phyloP scores from a whole-genome alignment of 2,888 invertebrate genomes.

The Stratiomys singularior region DNA sequence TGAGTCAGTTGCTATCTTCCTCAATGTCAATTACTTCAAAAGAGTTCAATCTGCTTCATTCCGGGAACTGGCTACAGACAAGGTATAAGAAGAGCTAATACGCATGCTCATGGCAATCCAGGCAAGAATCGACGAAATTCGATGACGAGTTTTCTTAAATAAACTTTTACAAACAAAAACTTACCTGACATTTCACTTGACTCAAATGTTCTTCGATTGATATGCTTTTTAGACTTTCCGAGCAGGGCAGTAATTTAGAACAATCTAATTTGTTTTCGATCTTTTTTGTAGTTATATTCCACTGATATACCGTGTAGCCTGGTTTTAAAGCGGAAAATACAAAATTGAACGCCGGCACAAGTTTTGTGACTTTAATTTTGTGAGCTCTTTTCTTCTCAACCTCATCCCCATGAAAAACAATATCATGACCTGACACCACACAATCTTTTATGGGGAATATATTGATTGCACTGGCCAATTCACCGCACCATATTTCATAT shows the following conservation, averaged over 20 bases:
- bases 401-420: constrained; percentile 70
- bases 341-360: constrained; percentile 72
- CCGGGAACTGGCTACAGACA: too few relatives aligned
- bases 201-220: constrained; percentile 88
- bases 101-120: too few relatives aligned
- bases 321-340: constrained; percentile 88
- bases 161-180: too few relatives aligned
- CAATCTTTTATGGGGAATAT: constrained; percentile 79
- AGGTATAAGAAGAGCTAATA: too few relatives aligned
- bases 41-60: too few relatives aligned
- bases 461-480: constrained; percentile 80
- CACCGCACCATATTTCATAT: constrained; percentile 90
- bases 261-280: constrained; percentile 87
- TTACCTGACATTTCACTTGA: constrained; percentile 79
- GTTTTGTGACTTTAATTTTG: constrained; percentile 74
- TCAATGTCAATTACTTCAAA: too few relatives aligned
- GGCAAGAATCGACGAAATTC: too few relatives aligned
- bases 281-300: constrained; percentile 76
- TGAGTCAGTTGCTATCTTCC: too few relatives aligned
- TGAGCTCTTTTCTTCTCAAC: constrained; percentile 60
- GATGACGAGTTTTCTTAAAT: too few relatives aligned
- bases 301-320: constrained; percentile 88
- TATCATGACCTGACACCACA: constrained; percentile 79
- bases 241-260: constrained; percentile 90
- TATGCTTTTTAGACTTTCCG: constrained; percentile 90